Evolutionary conservation across 64 coral and sea anemone genomes (phyloP).

Genomic region (Acropora yongei): DNA sequence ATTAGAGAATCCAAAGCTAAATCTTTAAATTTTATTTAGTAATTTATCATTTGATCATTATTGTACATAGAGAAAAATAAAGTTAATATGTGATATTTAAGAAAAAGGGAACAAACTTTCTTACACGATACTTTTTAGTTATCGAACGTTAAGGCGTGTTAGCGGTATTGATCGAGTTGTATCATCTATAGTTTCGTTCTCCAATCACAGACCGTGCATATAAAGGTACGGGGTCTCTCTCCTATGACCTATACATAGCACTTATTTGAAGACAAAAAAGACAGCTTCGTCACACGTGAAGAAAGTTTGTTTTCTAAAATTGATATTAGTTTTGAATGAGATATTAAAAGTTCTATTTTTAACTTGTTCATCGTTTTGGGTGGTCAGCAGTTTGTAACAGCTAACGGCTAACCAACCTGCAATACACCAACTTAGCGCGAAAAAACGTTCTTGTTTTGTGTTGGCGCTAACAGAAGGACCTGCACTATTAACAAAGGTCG

Average conservation of each 20-base stretch:
- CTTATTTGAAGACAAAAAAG: too few species aligned
- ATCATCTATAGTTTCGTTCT: too few species aligned
- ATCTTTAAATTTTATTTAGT: too few species aligned
- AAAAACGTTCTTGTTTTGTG: background rate
- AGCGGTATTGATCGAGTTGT: too few species aligned
- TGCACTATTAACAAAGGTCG: background rate
- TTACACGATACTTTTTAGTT: background rate
- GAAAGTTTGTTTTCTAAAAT: background rate
- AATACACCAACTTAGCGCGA: background rate
- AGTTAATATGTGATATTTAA: background rate
- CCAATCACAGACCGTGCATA: too few species aligned
- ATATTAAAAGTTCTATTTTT: background rate
- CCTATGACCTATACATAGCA: too few species aligned
- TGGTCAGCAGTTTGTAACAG: too few species aligned
- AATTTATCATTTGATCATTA: too few species aligned
- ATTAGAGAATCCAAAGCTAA: too few species aligned
- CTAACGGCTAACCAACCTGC: too few species aligned
- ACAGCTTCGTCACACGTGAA: background rate
- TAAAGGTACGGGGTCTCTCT: too few species aligned
- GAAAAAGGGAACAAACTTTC: background rate
- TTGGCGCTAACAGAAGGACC: background rate
- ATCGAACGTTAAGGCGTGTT: too few species aligned
- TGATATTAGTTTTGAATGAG: background rate
- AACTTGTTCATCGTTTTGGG: background rate
- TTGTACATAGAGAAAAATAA: background rate